Evolutionary conservation across 1,140 invertebrate species (phyloP).

Genomic region (Ceratina australensis): DNA sequence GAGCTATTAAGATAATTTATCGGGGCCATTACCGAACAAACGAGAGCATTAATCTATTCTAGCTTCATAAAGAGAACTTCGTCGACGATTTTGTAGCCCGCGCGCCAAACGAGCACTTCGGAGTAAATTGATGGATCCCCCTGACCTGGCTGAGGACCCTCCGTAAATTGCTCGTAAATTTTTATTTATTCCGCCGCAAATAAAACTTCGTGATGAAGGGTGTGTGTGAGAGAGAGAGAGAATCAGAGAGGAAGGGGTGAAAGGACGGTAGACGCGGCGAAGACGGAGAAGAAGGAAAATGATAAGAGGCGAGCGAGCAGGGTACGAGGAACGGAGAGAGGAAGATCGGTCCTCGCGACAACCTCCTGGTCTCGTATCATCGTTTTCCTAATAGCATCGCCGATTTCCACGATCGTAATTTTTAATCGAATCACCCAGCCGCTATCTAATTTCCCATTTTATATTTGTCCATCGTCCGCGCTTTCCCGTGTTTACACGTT

Average conservation of each 20-base stretch:
- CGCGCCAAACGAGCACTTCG: conserved; percentile 76
- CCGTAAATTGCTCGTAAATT: conserved; percentile 70
- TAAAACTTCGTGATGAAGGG: conserved; percentile 51
- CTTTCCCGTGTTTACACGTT: neutral
- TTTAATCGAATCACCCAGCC: conserved; percentile 25
- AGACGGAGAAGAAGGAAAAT: neutral
- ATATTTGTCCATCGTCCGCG: conserved; percentile 29
- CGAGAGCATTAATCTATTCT: conserved; percentile 79
- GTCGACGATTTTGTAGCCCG: conserved; percentile 77
- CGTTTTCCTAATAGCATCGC: conserved; percentile 54
- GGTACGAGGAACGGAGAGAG: neutral
- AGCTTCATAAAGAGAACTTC: conserved; percentile 79
- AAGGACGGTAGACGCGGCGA: neutral
- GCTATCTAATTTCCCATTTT: conserved; percentile 15
- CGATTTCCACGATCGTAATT: conserved; percentile 57
- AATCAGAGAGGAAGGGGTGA: neutral
- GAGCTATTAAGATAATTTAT: conserved; percentile 79
- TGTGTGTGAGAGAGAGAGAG: conserved; percentile 1
- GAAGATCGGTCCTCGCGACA: conserved; percentile 10
- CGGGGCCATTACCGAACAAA: conserved; percentile 78
- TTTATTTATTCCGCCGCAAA: conserved; percentile 68
- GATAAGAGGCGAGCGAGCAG: neutral
- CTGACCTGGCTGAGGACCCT: conserved; percentile 63
- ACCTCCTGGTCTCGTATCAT: conserved; percentile 15
- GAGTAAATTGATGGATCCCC: conserved; percentile 73